Evolutionary conservation across 2,113 vertebrate species (phyloP).

Genomic region (Anhinga rufa): DNA sequence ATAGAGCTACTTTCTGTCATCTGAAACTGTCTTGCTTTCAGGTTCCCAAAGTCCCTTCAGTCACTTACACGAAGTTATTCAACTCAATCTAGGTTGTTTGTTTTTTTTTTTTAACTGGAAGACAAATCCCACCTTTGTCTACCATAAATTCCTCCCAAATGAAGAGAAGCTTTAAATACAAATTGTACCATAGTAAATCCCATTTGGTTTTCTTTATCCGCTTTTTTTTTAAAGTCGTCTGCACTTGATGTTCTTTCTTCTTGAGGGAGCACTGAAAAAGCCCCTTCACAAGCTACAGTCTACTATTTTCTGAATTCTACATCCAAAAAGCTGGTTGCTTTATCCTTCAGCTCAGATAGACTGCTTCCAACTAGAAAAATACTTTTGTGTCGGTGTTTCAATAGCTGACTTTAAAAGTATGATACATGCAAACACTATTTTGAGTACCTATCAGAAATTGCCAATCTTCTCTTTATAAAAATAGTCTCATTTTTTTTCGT

Average conservation of each 20-base stretch:
- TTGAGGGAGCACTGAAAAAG: neutral
- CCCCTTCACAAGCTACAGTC: neutral
- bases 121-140: neutral
- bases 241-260: neutral
- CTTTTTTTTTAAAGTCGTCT: neutral
- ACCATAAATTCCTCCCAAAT: neutral
- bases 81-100: neutral
- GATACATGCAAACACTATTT: neutral
- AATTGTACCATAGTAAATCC: neutral
- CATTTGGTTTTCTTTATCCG: neutral
- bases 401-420: neutral
- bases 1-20: neutral
- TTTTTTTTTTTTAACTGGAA: neutral
- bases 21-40: neutral
- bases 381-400: neutral
- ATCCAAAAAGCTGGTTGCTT: neutral
- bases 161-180: neutral
- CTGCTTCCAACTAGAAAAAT: neutral
- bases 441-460: conserved; percentile 1
- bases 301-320: neutral
- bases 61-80: neutral
- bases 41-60: neutral
- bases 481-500: neutral
- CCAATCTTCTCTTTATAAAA: neutral
- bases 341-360: neutral